Evolutionary conservation across 2,888 invertebrate genomes (phyloP), one percentile per base, ranked within the genome.

Genomic region (Liopterus haemorrhoidalis): DNA sequence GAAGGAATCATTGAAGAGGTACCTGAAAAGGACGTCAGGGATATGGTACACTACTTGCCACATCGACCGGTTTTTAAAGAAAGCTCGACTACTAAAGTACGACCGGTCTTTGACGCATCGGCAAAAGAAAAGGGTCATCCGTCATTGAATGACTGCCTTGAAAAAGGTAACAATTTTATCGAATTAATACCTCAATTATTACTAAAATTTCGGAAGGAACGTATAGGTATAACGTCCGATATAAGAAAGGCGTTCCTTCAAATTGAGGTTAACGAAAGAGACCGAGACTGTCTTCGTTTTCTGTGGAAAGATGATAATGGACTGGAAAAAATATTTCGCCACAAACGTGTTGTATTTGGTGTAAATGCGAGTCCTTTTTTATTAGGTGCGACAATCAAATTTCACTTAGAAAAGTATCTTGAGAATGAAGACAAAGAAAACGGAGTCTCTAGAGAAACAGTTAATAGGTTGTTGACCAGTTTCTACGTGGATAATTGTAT

Each of bases 81-180:
- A 5, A 56, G 53, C 30, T 53, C 16, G 6, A 53, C 53, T 2
- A 54, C 53, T 2, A 24, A 25, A 20, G 39, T 56, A 6, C 31
- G 54, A 5, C 55, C 54, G 0, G 55, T 57, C 0, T 55, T 57
- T 20, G 55, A 57, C 25, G 55, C 55, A 0, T 57, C 56, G 2
- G 51, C 51, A 1, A 30, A 22, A 20, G 43, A 27, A 14, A 44
- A 42, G 8, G 46, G 44, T 5, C 36, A 40, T 5, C 49, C 46
- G 11, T 51, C 54, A 2, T 40, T 62, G 4, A 63, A 62, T 40
- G 53, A 57, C 3, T 32, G 41, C 1, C 49, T 62, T 14, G 44
- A 53, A 27, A 49, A 54, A 2, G 61, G 62, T 1, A 56, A 58
- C 1, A 49, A 49, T 1, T 31, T 59, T 2, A 54, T 61, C 15